These are phyloP conservation scores for Philereme vetulata DNA, from an alignment of 2,888 invertebrate species.

Conservation along the genomic window DNA sequence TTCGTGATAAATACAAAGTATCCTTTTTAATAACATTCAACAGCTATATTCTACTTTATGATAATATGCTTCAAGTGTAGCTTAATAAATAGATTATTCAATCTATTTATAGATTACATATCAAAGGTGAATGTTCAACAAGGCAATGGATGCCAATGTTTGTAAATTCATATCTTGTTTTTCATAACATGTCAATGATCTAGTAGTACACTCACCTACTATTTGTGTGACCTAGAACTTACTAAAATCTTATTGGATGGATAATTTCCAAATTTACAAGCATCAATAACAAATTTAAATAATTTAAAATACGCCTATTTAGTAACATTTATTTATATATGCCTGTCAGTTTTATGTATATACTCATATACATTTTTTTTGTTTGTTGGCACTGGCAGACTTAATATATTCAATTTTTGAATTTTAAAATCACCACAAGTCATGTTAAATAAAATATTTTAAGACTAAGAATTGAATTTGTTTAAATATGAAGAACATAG, in stretches of 20 bases:
- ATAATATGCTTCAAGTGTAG: not conserved
- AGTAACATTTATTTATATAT: not conserved
- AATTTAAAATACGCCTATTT: not conserved
- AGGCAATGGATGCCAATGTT: conserved; percentile 4
- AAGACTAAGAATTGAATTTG: not conserved
- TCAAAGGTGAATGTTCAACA: conserved; percentile 9
- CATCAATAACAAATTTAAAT: not conserved
- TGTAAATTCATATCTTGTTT: conserved; percentile 3
- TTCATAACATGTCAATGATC: not conserved
- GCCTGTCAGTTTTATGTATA: too few relatives aligned
- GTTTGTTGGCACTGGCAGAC: too few relatives aligned
- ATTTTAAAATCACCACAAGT: not conserved
- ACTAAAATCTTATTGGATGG: not conserved
- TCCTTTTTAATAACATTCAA: conserved; percentile 59
- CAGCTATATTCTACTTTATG: conserved; percentile 5
- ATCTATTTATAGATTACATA: conserved; percentile 18
- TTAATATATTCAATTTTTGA: too few relatives aligned
- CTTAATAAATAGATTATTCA: not conserved
- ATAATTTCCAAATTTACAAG: not conserved
- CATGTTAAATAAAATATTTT: not conserved
- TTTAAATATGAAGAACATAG: not conserved
- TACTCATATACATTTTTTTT: too few relatives aligned
- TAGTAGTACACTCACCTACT: too few relatives aligned
- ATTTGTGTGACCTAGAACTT: not conserved
- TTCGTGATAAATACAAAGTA: conserved; percentile 91